phyloP scores from a whole-genome alignment of 2,797 vertebrate species.

The Coluber constrictor region DNA sequence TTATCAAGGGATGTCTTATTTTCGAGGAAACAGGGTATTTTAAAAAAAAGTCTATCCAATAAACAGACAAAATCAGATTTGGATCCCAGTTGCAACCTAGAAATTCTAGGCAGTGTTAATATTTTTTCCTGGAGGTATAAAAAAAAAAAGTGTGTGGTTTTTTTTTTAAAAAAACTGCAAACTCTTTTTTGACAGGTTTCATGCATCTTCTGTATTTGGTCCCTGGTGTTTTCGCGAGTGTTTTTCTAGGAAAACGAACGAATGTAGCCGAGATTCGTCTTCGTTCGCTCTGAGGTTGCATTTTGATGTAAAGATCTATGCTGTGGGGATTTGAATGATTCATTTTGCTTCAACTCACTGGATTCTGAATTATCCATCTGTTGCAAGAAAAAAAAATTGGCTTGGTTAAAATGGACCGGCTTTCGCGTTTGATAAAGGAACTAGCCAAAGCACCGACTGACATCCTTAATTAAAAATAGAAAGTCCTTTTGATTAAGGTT shows the following conservation, averaged over 20 bases:
- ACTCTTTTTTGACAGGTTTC: neutral
- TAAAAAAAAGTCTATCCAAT: neutral
- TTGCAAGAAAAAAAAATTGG: constrained; percentile 8
- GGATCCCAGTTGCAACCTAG: neutral
- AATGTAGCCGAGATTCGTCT: neutral
- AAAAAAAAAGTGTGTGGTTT: neutral
- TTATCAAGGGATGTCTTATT: no score
- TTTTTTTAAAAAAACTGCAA: neutral
- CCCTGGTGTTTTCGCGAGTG: neutral
- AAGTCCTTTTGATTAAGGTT: neutral
- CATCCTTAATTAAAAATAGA: constrained; percentile 7
- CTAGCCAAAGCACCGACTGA: neutral
- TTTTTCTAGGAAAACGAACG: constrained; percentile 30
- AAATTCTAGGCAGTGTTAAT: neutral
- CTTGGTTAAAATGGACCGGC: neutral
- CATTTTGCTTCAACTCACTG: constrained; percentile 39
- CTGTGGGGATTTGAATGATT: constrained; percentile 43
- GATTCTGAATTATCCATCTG: constrained; percentile 33
- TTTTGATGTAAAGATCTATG: neutral
- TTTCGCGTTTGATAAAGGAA: constrained; percentile 2
- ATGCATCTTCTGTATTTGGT: neutral
- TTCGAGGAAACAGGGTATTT: no score
- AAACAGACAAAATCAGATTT: constrained; percentile 23
- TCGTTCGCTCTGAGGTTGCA: neutral
- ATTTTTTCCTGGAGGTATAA: neutral